phyloP scores from a whole-genome alignment of 2,888 invertebrate species.

The Alloscopus bannaensis region DNA sequence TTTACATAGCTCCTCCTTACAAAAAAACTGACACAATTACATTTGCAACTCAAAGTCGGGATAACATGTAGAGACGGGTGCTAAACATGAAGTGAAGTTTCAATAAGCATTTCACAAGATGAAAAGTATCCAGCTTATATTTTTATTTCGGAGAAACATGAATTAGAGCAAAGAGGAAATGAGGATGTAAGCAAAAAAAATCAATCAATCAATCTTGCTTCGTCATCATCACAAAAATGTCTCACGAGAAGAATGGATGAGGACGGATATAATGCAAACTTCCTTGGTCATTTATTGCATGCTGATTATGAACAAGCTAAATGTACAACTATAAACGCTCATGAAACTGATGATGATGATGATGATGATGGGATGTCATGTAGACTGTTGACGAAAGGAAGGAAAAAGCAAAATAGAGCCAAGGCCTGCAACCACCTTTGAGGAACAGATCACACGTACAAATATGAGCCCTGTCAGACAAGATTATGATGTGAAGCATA shows the following conservation, averaged over 20 bases:
- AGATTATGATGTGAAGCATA: conserved; percentile 16
- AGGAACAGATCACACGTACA: not conserved
- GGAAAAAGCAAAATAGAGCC: conserved; percentile 62
- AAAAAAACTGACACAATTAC: too few relatives aligned
- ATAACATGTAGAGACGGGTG: too few relatives aligned
- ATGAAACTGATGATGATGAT: conserved; percentile 33
- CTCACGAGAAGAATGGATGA: too few relatives aligned
- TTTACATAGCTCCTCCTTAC: too few relatives aligned
- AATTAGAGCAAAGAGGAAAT: too few relatives aligned
- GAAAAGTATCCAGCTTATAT: too few relatives aligned
- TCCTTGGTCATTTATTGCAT: conserved; percentile 53
- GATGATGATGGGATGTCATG: conserved; percentile 44
- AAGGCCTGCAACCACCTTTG: conserved; percentile 59
- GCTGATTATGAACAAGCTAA: conserved; percentile 10
- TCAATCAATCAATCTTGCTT: not conserved
- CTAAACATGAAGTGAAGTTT: too few relatives aligned
- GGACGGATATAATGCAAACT: conserved; percentile 43
- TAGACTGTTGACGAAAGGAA: conserved; percentile 51
- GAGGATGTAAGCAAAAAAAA: not conserved
- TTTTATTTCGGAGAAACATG: too few relatives aligned
- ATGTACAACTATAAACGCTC: too few relatives aligned
- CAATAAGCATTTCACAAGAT: too few relatives aligned
- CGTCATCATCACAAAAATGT: not conserved
- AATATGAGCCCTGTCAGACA: conserved; percentile 28
- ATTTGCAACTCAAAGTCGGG: too few relatives aligned